Conservation (phyloP, 2,797 vertebrate genomes). For the Malacoraja senta region DNA sequence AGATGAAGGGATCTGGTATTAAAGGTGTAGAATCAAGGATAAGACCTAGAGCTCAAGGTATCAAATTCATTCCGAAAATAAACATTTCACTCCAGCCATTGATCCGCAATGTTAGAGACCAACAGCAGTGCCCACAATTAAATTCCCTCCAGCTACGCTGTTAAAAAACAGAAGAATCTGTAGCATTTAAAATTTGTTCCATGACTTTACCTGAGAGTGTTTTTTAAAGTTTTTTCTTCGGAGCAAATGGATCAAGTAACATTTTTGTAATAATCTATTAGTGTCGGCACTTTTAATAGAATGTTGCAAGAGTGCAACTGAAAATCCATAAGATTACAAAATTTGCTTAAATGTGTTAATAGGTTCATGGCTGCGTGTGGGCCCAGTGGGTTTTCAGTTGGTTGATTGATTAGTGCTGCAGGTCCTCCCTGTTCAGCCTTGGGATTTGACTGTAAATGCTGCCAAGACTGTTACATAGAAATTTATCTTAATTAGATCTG, state of each 20-base stretch:
- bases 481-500: slow-evolving; percentile 99
- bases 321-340: slow-evolving; percentile 82
- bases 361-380: slow-evolving; percentile 74
- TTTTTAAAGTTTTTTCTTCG: not conserved
- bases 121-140: not conserved
- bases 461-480: slow-evolving; percentile 97
- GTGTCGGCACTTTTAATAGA: slow-evolving; percentile 49
- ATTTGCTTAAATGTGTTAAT: slow-evolving; percentile 98
- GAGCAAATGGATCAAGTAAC: slow-evolving; percentile 4
- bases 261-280: slow-evolving; percentile 40
- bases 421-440: slow-evolving; percentile 88
- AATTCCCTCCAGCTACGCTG: not conserved
- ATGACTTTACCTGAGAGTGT: not conserved
- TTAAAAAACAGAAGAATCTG: not conserved
- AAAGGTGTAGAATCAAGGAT: not conserved
- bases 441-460: slow-evolving; percentile 86
- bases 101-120: not conserved
- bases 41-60: not conserved
- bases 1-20: not conserved
- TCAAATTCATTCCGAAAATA: not conserved
- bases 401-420: slow-evolving; percentile 92
- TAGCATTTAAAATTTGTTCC: not conserved
- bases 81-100: not conserved
- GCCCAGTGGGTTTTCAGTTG: slow-evolving; percentile 68
- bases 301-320: slow-evolving; percentile 67